Percentiles rank a stretch among this genome's conserved stretches.
Conservation (phyloP, 23 tunicate species). For the Halocynthia aurantium region DNA sequence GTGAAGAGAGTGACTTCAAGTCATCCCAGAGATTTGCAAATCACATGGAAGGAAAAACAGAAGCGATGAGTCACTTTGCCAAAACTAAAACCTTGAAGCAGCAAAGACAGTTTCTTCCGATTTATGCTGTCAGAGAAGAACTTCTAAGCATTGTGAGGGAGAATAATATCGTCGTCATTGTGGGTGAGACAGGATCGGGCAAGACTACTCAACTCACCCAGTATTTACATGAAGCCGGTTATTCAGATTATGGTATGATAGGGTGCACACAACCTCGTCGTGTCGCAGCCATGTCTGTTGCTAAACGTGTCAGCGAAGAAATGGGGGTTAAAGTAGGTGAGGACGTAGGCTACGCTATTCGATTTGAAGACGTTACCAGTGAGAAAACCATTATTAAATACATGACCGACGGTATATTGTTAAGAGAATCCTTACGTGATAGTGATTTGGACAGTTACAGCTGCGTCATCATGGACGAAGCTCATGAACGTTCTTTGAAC, state of each 20-base stretch:
- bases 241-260: constrained; percentile 79
- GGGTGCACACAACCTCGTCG: constrained; percentile 99
- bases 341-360: constrained; percentile 99
- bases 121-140: constrained; percentile 95
- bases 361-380: constrained; percentile 97
- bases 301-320: constrained; percentile 97
- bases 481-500: constrained; percentile 98
- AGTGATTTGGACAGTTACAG: constrained; percentile 89
- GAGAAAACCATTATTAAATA: constrained; percentile 95
- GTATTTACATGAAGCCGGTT: constrained; percentile 93
- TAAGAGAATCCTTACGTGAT: constrained; percentile 91
- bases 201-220: constrained; percentile 98
- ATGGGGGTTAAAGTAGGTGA: constrained; percentile 96
- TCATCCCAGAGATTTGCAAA: constrained; percentile 81
- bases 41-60: constrained; percentile 82
- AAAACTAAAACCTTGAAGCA: constrained; percentile 57
- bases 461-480: constrained; percentile 98
- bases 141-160: constrained; percentile 84
- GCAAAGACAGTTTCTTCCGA: constrained; percentile 97
- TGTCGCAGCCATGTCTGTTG: constrained; percentile 99
- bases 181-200: constrained; percentile 99
- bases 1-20: constrained; percentile 80
- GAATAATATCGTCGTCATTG: constrained; percentile 88
- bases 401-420: constrained; percentile 99
- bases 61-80: constrained; percentile 84